These are phyloP conservation scores for Syndactyla subalaris DNA, from an alignment of 2,797 vertebrate genomes.

Conservation along the genomic window DNA sequence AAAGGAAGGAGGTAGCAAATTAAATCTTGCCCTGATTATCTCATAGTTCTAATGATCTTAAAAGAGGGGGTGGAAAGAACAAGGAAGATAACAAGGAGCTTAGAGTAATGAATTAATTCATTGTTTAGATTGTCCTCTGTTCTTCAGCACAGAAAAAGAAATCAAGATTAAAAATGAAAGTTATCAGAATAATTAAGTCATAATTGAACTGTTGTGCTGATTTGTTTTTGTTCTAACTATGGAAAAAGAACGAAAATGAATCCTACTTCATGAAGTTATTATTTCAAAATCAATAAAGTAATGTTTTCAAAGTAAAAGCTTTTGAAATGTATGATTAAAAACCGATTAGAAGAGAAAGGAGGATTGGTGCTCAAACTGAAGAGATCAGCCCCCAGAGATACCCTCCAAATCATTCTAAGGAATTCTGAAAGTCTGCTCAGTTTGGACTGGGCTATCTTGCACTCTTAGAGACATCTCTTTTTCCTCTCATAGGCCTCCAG, in stretches of 20 bases:
- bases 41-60: slow-evolving; percentile 39
- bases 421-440: neutral
- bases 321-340: slow-evolving; percentile 31
- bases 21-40: slow-evolving; percentile 44
- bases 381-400: neutral
- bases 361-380: neutral
- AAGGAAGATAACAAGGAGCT: slow-evolving; percentile 66
- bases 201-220: slow-evolving; percentile 35
- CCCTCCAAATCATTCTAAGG: neutral
- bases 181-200: slow-evolving; percentile 75
- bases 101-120: slow-evolving; percentile 70
- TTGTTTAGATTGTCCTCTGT: slow-evolving; percentile 69
- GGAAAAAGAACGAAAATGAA: slow-evolving; percentile 43
- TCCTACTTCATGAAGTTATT: slow-evolving; percentile 18
- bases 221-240: slow-evolving; percentile 60
- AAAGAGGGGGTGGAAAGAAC: slow-evolving; percentile 36
- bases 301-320: neutral
- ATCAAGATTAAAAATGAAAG: slow-evolving; percentile 62
- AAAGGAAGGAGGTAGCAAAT: slow-evolving; percentile 25
- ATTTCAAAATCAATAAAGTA: neutral
- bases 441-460: neutral
- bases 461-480: neutral
- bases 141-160: slow-evolving; percentile 55
- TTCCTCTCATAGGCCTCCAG: neutral
- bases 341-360: neutral